phyloP scores from a whole-genome alignment of 2,888 invertebrate genomes.

The Scrobipalpa costella region DNA sequence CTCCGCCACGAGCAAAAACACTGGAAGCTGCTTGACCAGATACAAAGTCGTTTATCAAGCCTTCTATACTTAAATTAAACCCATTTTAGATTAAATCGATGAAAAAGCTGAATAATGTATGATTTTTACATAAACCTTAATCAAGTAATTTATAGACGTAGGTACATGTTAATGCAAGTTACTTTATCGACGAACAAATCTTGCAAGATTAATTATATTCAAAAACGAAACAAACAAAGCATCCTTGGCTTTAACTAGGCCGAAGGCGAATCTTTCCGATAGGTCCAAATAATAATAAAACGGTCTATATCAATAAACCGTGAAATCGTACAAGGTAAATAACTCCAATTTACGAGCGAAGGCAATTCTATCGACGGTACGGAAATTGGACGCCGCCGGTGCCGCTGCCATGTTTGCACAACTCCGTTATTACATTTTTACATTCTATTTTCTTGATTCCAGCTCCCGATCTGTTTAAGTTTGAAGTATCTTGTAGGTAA shows the following conservation, averaged over 20 bases:
- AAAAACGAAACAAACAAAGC: neutral
- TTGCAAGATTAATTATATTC: neutral
- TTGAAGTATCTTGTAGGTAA: slow-evolving; percentile 5
- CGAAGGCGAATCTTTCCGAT: slow-evolving; percentile 20
- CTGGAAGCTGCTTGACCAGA: slow-evolving; percentile 24
- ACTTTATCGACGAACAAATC: neutral
- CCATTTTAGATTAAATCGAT: neutral
- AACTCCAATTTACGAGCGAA: slow-evolving; percentile 45
- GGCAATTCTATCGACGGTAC: slow-evolving; percentile 43
- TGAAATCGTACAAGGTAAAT: slow-evolving; percentile 44
- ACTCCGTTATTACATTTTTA: slow-evolving; percentile 25
- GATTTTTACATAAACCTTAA: neutral
- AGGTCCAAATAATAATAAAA: slow-evolving; percentile 36
- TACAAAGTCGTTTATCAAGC: slow-evolving; percentile 15
- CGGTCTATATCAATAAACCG: slow-evolving; percentile 36
- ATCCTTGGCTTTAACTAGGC: slow-evolving; percentile 11
- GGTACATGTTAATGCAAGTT: neutral
- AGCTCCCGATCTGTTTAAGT: slow-evolving; percentile 10
- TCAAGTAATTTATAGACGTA: neutral
- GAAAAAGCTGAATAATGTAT: neutral
- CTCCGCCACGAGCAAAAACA: slow-evolving; percentile 16
- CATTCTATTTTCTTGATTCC: slow-evolving; percentile 15
- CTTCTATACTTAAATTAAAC: slow-evolving; percentile 1
- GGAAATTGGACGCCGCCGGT: slow-evolving; percentile 43
- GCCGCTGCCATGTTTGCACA: slow-evolving; percentile 20